Conservation (phyloP, 2,888 invertebrate genomes). For the Xylocampa areola region DNA sequence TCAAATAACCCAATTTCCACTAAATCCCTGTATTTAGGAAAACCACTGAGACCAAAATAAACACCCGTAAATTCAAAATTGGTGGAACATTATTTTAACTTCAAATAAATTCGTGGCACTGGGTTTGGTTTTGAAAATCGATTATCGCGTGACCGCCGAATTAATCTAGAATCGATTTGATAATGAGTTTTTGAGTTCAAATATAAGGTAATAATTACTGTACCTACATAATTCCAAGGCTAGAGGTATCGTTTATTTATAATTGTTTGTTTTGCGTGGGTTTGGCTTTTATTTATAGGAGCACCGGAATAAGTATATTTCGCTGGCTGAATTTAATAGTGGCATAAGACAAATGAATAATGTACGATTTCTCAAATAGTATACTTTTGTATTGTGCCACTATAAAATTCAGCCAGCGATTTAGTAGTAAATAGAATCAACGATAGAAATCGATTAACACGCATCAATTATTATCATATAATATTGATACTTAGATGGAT, state of each 20-base stretch:
- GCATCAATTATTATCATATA: too few species aligned
- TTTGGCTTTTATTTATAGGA: too few species aligned
- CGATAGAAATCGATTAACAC: too few species aligned
- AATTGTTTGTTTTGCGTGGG: too few species aligned
- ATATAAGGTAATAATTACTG: slow-evolving; percentile 21
- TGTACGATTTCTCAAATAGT: too few species aligned
- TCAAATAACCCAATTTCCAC: neutral
- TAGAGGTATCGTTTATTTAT: neutral
- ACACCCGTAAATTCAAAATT: slow-evolving; percentile 6
- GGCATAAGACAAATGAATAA: too few species aligned
- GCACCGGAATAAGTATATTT: too few species aligned
- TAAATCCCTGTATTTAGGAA: neutral
- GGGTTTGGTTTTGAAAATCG: slow-evolving; percentile 18
- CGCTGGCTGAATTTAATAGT: too few species aligned
- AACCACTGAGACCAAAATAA: neutral
- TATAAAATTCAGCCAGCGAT: too few species aligned
- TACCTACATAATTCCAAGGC: slow-evolving; percentile 24
- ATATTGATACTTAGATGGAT: too few species aligned
- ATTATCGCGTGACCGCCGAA: slow-evolving; percentile 45
- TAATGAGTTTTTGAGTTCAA: slow-evolving; percentile 39
- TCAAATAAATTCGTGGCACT: slow-evolving; percentile 11
- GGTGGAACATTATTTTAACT: slow-evolving; percentile 15
- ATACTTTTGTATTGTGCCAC: too few species aligned
- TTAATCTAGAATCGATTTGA: slow-evolving; percentile 32
- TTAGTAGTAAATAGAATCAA: too few species aligned